Conservation (phyloP, 2,797 vertebrate species). For the Miichthys miiuy region DNA sequence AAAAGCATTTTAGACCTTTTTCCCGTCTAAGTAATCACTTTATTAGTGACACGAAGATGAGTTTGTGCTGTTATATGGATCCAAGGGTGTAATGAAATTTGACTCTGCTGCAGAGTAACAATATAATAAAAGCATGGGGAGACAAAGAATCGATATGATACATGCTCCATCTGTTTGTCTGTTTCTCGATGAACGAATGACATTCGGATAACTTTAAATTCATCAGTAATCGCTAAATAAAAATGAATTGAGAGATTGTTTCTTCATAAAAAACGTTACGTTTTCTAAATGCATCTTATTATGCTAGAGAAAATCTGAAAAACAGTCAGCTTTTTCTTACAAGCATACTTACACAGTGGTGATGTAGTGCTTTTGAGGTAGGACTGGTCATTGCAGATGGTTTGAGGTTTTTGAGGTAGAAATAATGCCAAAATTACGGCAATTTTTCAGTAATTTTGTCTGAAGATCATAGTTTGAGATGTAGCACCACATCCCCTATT, state of each 20-base stretch:
- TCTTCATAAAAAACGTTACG: background rate
- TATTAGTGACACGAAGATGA: constrained; percentile 87
- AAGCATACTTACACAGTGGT: background rate
- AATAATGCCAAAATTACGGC: background rate
- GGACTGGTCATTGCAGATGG: background rate
- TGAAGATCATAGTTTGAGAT: background rate
- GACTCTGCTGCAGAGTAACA: constrained; percentile 83
- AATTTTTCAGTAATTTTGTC: background rate
- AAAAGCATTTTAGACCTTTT: constrained; percentile 79
- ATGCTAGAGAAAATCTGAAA: constrained; percentile 1
- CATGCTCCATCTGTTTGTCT: constrained; percentile 53
- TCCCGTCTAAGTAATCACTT: constrained; percentile 82
- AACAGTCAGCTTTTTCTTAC: background rate
- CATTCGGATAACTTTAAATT: constrained; percentile 40
- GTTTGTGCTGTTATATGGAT: constrained; percentile 89
- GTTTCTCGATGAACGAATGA: constrained; percentile 24
- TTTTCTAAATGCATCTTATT: background rate
- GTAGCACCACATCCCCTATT: background rate
- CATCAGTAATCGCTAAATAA: constrained; percentile 3
- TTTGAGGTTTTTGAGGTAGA: background rate
- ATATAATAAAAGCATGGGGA: constrained; percentile 73
- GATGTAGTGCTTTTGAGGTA: too few relatives aligned
- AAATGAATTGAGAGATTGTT: background rate
- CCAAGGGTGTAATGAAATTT: constrained; percentile 88
- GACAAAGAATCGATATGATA: constrained; percentile 69